Conservation (phyloP, 2,113 vertebrate genomes). For the Sceloporus tristichus region DNA sequence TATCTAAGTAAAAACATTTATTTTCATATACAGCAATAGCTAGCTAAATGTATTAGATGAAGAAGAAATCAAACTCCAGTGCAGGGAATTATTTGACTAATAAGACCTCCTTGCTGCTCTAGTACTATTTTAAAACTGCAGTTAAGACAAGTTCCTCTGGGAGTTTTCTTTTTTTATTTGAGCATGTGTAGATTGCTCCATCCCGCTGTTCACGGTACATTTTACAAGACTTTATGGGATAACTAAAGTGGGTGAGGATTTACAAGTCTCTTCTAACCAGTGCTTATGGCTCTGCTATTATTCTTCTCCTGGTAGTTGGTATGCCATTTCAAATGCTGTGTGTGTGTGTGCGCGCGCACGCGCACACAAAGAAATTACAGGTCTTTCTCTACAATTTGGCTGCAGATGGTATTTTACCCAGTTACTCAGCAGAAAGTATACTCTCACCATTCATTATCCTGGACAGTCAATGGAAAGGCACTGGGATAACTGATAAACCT, state of each 20-base stretch:
- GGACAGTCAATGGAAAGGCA: neutral
- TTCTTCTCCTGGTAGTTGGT: neutral
- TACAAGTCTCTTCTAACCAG: constrained; percentile 3
- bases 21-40: neutral
- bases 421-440: neutral
- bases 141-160: neutral
- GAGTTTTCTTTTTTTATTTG: constrained; percentile 12
- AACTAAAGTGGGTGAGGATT: constrained; percentile 12
- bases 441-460: neutral
- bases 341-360: no score
- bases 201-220: constrained; percentile 13
- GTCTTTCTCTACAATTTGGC: neutral
- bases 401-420: neutral
- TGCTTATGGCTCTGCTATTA: constrained; percentile 10
- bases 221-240: constrained; percentile 33
- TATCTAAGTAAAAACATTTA: neutral
- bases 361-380: neutral
- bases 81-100: neutral
- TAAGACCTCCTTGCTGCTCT: neutral
- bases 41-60: neutral
- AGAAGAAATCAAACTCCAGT: constrained; percentile 1
- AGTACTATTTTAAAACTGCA: constrained; percentile 14
- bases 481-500: neutral
- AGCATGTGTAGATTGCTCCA: neutral
- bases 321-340: neutral